A percentile compares a stretch with the other conserved stretches of the same genome.
These are phyloP conservation scores for Myanophis thanlyinensis DNA, from an alignment of 2,113 vertebrate genomes.

Conservation along the genomic window DNA sequence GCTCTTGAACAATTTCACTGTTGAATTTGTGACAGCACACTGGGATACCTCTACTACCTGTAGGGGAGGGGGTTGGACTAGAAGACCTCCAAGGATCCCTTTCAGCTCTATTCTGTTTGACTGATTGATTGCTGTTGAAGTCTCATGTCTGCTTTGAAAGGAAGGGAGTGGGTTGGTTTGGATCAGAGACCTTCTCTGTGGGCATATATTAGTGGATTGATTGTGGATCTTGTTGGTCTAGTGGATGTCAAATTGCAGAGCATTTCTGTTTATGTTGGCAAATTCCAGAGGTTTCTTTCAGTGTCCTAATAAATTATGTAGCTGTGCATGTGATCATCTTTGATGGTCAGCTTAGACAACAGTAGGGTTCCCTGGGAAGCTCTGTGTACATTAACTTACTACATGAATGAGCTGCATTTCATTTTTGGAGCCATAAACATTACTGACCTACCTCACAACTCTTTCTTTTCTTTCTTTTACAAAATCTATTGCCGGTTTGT, in stretches of 20 bases:
- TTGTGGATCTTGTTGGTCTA: no score
- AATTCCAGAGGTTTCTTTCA: conserved; percentile 21
- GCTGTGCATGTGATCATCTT: neutral
- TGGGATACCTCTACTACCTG: neutral
- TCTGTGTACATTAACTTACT: neutral
- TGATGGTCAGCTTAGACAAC: neutral
- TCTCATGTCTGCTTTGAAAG: neutral
- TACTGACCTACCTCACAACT: neutral
- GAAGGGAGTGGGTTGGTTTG: no score
- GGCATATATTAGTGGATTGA: neutral
- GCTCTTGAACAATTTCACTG: neutral
- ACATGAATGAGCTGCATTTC: neutral
- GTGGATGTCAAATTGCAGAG: conserved; percentile 28
- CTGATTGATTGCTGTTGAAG: neutral
- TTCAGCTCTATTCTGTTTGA: no score
- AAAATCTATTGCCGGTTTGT: neutral
- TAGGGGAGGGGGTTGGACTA: no score
- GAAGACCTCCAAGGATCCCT: no score
- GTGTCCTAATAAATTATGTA: neutral
- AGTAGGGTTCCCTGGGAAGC: neutral
- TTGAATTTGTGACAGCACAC: neutral
- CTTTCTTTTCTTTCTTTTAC: no score
- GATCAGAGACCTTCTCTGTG: conserved; percentile 41
- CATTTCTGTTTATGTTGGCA: conserved; percentile 10
- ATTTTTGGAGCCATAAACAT: neutral